Evolutionary conservation across 2,888 invertebrate species (phyloP).

Genomic region (Aproaerema taeniolella): DNA sequence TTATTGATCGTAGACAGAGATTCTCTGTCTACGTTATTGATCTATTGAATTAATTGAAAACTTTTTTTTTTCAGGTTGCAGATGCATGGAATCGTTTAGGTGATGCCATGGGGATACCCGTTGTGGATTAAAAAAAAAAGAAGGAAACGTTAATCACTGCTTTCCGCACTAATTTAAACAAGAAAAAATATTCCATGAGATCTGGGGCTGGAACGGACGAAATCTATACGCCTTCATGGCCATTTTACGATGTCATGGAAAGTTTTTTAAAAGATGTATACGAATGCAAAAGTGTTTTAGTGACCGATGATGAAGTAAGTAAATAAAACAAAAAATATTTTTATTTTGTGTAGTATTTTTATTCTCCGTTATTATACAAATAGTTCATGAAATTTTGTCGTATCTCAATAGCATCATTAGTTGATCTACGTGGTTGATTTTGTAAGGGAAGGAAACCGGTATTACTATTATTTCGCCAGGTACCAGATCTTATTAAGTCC

Average conservation of each 20-base stretch:
- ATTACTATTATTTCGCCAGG: conserved; percentile 17
- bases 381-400: not conserved
- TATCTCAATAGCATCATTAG: conserved; percentile 1
- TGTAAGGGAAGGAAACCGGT: not conserved
- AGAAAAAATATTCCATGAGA: not conserved
- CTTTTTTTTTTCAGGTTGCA: not conserved
- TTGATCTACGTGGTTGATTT: conserved; percentile 19
- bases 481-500: conserved; percentile 17
- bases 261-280: not conserved
- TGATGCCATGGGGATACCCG: not conserved
- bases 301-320: not conserved
- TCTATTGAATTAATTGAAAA: too few species aligned
- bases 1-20: too few species aligned
- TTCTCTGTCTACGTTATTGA: too few species aligned
- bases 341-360: conserved; percentile 1
- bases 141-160: not conserved
- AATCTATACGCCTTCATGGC: not conserved
- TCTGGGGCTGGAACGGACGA: not conserved
- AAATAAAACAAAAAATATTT: not conserved
- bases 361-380: not conserved
- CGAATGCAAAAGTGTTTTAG: not conserved
- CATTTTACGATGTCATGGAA: not conserved
- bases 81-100: not conserved
- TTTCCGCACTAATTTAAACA: not conserved
- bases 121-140: not conserved